These are phyloP conservation scores for Drosophila micromelanica DNA, from an alignment of 1,140 invertebrate genomes.

Conservation along the genomic window DNA sequence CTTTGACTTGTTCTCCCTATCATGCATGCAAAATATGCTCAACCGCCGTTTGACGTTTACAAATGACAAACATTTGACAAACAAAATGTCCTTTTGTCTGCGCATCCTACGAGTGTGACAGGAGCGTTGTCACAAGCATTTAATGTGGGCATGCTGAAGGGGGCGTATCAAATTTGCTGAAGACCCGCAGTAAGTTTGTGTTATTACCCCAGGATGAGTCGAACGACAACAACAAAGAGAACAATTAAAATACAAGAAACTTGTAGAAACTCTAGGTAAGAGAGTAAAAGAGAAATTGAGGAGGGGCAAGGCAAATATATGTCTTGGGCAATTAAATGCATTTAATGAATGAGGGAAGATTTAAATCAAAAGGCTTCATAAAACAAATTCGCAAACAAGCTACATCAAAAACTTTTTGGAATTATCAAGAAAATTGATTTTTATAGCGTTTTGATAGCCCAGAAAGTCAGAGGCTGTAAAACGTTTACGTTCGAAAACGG, in stretches of 20 bases:
- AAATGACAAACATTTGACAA: slow-evolving; percentile 84
- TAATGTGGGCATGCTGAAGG: slow-evolving; percentile 50
- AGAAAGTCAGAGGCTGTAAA: not conserved
- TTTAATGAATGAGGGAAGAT: slow-evolving; percentile 34
- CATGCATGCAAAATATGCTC: slow-evolving; percentile 77
- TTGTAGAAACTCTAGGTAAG: slow-evolving; percentile 3
- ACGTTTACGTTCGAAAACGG: not conserved
- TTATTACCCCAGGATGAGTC: slow-evolving; percentile 20
- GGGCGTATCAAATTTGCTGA: slow-evolving; percentile 44
- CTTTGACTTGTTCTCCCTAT: not conserved
- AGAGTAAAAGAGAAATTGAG: slow-evolving; percentile 4
- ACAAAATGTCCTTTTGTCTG: slow-evolving; percentile 62
- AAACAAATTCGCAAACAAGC: slow-evolving; percentile 1
- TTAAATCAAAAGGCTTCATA: slow-evolving; percentile 28
- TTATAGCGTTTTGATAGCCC: not conserved
- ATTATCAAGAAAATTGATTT: slow-evolving; percentile 7
- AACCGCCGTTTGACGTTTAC: slow-evolving; percentile 83
- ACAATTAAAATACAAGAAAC: slow-evolving; percentile 34
- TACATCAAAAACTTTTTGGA: not conserved
- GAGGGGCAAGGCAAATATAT: not conserved
- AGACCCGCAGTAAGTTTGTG: slow-evolving; percentile 51
- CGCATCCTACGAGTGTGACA: slow-evolving; percentile 31
- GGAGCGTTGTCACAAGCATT: slow-evolving; percentile 57
- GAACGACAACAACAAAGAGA: slow-evolving; percentile 34
- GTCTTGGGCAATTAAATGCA: slow-evolving; percentile 60